Evolutionary conservation across 2,888 invertebrate genomes (phyloP).

Genomic region (Amblyjoppa proteus): DNA sequence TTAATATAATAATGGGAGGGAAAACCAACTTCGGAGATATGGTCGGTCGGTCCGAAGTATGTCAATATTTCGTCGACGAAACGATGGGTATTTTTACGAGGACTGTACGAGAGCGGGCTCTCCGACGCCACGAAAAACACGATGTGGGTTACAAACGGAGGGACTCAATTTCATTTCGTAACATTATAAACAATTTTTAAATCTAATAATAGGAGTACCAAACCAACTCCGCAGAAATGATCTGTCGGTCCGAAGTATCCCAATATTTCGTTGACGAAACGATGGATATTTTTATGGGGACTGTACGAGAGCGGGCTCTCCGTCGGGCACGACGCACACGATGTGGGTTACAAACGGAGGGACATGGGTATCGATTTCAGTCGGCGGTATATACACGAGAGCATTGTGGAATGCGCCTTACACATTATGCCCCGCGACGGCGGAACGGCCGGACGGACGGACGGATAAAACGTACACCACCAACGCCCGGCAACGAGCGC

Average conservation of each 20-base stretch:
- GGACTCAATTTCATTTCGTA: background rate
- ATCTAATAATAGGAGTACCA: no score
- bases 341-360: constrained; percentile 82
- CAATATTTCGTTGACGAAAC: background rate
- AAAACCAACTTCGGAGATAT: no score
- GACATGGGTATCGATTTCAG: constrained; percentile 83
- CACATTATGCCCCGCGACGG: constrained; percentile 73
- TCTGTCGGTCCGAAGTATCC: no score
- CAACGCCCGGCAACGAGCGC: constrained; percentile 60
- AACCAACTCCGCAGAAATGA: no score
- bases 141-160: no score
- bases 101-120: no score
- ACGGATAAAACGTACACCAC: constrained; percentile 61
- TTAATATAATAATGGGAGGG: no score
- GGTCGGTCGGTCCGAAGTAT: no score
- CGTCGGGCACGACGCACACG: constrained; percentile 70
- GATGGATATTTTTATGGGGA: constrained; percentile 59
- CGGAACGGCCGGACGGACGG: constrained; percentile 59
- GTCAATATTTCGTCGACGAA: no score
- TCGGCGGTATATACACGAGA: constrained; percentile 77
- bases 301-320: constrained; percentile 71
- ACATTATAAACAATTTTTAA: no score
- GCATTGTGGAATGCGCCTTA: constrained; percentile 83
- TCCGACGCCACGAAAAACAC: no score
- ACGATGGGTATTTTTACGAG: no score